Percentiles rank a stretch among this genome's conserved stretches.
Evolutionary conservation across 2,113 vertebrate species (phyloP).

Genomic region (Echinops telfairi): DNA sequence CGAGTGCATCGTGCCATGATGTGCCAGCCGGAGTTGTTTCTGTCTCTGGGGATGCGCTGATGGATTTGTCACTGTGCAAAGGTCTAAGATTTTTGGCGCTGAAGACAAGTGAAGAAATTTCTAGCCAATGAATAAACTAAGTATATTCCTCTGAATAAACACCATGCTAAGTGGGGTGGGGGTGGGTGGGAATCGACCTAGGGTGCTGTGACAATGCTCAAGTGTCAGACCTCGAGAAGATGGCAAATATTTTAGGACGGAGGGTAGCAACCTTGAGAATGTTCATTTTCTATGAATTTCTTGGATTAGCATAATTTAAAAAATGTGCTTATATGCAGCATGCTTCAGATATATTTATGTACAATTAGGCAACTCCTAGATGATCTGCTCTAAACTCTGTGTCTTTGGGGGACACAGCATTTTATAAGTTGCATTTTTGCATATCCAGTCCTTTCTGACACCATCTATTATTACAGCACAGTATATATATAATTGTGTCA

Average conservation of each 20-base stretch:
- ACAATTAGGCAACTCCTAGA: conserved; percentile 56
- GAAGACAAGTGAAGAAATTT: conserved; percentile 39
- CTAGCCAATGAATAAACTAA: conserved; percentile 16
- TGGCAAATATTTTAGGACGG: conserved; percentile 28
- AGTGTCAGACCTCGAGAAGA: conserved; percentile 29
- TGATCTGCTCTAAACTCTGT: conserved; percentile 12
- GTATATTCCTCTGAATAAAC: conserved; percentile 46
- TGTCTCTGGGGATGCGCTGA: background rate
- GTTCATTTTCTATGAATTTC: conserved; percentile 58
- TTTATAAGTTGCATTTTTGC: conserved; percentile 39
- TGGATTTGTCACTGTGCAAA: conserved; percentile 21
- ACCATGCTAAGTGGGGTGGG: conserved; percentile 28
- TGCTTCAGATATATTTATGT: conserved; percentile 41
- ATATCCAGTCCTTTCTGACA: background rate
- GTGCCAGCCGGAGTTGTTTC: background rate
- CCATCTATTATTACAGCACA: background rate
- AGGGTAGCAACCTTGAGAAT: conserved; percentile 16
- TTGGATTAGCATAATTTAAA: conserved; percentile 37
- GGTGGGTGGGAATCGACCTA: background rate
- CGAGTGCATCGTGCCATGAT: background rate
- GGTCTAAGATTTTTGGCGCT: conserved; percentile 60
- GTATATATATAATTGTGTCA: background rate
- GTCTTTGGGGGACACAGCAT: background rate
- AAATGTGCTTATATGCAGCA: conserved; percentile 13
- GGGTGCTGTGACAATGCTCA: background rate